Evolutionary conservation across 2,113 vertebrate species (phyloP), one percentile per base, ranked within the genome.

Genomic region (Vulpes lagopus): DNA sequence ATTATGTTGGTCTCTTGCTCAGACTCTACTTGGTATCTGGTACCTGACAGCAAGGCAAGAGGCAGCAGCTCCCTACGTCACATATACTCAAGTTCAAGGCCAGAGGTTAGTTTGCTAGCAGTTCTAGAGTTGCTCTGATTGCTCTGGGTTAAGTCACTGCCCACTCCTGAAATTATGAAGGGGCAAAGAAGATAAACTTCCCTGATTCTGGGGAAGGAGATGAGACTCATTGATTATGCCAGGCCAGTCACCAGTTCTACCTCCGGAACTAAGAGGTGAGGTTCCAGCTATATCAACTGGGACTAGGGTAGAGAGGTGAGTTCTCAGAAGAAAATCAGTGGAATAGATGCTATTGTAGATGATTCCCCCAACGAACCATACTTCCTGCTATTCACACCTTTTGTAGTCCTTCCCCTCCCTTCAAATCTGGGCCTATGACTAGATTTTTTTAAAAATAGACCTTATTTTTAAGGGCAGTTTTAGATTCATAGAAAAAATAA

Each of bases 1-100:
- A 51, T 94, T 71, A 27, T 81, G 22, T 35, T 76, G 15, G 14
- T 53, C 92, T 94, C 83, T 85, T 97, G 76, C 32, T 96, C 55
- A 53, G 78, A 80, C 15, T 90, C 11, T 32, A 57, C 3, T 62
- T 83, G 10, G 38, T 35, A 59, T 30, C 35, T 90, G 64, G 30
- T 30, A 85, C 43, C 38, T 59, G 8, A 74, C 35, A 38, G 22
- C 12, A 94, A 96, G 38, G 57, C 22, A 74, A 86, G 51, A 87
- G 30, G 4, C 6, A 90, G 51, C 11, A 79, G 35, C 19, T 82
- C 30, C n/a, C 4, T 43, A 91, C 53, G 5, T 87, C 43, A 73
- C 20, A 49, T 30, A 94, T 5, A 59, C 25, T 38, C 82, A 95
- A 78, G 19, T 94, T 88, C 69, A 94, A 95, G 38, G 23, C 32